These are phyloP conservation scores for Monochamus alternatus DNA, from an alignment of 2,888 invertebrate genomes.

Conservation along the genomic window DNA sequence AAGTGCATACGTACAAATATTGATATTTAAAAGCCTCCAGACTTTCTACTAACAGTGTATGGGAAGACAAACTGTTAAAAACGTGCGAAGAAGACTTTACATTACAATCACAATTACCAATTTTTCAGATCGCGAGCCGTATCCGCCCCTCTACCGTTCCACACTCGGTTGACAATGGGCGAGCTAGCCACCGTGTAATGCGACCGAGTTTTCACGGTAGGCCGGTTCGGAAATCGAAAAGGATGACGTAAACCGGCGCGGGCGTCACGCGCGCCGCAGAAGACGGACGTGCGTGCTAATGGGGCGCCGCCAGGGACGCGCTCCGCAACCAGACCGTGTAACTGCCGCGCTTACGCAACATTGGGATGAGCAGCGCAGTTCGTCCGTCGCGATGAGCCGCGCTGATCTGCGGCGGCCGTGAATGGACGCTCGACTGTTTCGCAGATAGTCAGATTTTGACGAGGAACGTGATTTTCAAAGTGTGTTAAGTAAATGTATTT, in stretches of 20 bases:
- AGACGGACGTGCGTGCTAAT: constrained; percentile 34
- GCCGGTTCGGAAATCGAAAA: constrained; percentile 69
- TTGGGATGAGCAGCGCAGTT: neutral
- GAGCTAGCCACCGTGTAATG: constrained; percentile 62
- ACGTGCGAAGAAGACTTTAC: too few relatives aligned
- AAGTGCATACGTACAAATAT: too few relatives aligned
- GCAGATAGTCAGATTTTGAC: neutral
- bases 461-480: neutral
- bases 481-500: too few relatives aligned
- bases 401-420: neutral
- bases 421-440: neutral
- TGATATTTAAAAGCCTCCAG: too few relatives aligned
- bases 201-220: constrained; percentile 71
- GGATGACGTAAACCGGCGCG: constrained; percentile 61
- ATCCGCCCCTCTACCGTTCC: neutral
- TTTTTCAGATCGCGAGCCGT: neutral
- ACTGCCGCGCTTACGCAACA: constrained; percentile 46
- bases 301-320: constrained; percentile 26
- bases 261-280: constrained; percentile 36
- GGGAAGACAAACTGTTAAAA: too few relatives aligned
- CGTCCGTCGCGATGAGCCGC: neutral
- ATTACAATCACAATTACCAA: neutral
- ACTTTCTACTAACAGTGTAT: too few relatives aligned
- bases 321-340: constrained; percentile 51
- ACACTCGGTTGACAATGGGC: constrained; percentile 55